Evolutionary conservation across 2,113 vertebrate genomes (phyloP), one percentile per base, ranked within the genome.

Genomic region (Syrmaticus mikado): DNA sequence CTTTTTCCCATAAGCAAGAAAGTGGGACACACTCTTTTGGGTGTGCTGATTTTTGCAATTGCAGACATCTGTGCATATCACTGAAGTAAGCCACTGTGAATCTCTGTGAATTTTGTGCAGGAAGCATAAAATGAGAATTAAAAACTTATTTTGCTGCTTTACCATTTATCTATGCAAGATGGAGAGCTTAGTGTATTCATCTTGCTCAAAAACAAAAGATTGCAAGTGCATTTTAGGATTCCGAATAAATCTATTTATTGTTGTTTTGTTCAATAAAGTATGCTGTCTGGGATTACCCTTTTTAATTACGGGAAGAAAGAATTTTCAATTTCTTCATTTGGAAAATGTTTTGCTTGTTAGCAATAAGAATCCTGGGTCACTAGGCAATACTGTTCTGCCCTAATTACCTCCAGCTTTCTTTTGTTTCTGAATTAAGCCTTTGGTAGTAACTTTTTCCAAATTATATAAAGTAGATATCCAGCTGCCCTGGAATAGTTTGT

Each of bases 271-370:
- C 72, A 90, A 68, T 25, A 24, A 30, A 45, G 13, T 55, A 8
- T 46, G 25, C 60, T 60, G 45, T 79, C n/a, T 93, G 75, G 58
- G 62, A 80, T 89, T 90, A 55, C 28, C 11, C 27, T 70, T 82
- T 79, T 34, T 89, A 66, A 93, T 6, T 55, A 38, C 11, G 28
- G 20, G 68, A 79, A 86, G 57, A 93, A 95, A 66, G 38, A 70
- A 79, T 89, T 89, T 76, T 92, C 58, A 6, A 66, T 89, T 85
- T 94, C 71, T 94, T 92, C n/a, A 43, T 91, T 58, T 92, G 61
- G 88, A 86, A 90, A 60, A 8, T 24, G 52, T 81, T 89, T 91
- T 96, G 60, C 84, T 85, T 82, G 87, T 38, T 92, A 92, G 43
- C 55, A 87, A 43, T 72, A 67, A 64, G 41, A 16, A 4, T 89